Base-by-base conservation (phyloP, 2,797 vertebrate genomes). In the Discoglossus pictus region DNA sequence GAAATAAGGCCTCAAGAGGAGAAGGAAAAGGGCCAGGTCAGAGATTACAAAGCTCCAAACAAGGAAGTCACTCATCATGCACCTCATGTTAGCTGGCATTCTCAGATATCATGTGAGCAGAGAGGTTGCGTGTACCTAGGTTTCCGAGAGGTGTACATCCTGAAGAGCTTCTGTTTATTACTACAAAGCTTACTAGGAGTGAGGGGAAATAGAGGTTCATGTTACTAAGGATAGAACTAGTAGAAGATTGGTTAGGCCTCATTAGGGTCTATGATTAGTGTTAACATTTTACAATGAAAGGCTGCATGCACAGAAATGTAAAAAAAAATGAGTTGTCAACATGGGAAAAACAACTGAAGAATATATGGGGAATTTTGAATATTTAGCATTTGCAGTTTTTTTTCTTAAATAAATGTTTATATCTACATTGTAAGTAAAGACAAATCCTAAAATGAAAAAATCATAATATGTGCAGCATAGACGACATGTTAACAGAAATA, bases 151-250 rank as follows among this genome's bases (percentile, higher is more conserved):
- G 85, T 89, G 93, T 91, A 89, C 83, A 91, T 93, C 94, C 93
- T 92, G 94, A 95, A 94, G 91, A 96, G 89, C 94, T 93, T 98
- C 94, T 95, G 89, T 86, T 93, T 97, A 96, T 89, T 93, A 97
- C 89, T 94, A 94, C 86, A 92, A 90, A 89, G 87, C 88, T 96
- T 90, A 98, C 95, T 97, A 92, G 90, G 91, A 92, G 86, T 85
- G 88, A 91, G 89, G 90, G 90, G 89, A 95, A 84, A 96, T 88
- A 97, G 87, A 95, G 85, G 84, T 83, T 82, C 59, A 1, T 58
- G 85, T 88, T 87, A 91, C 81, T 88, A 85, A 80, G 90, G 85
- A 87, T 86, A 84, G 81, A 74, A 81, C 73, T 80, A 74, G 73
- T 64, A 82, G 74, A 71, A 78, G 72, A 83, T 75, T 82, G 76